A percentile compares a stretch with the other conserved stretches of the same genome.
These are phyloP conservation scores for Syngnathus acus DNA, from an alignment of 2,797 vertebrate species.

Conservation along the genomic window DNA sequence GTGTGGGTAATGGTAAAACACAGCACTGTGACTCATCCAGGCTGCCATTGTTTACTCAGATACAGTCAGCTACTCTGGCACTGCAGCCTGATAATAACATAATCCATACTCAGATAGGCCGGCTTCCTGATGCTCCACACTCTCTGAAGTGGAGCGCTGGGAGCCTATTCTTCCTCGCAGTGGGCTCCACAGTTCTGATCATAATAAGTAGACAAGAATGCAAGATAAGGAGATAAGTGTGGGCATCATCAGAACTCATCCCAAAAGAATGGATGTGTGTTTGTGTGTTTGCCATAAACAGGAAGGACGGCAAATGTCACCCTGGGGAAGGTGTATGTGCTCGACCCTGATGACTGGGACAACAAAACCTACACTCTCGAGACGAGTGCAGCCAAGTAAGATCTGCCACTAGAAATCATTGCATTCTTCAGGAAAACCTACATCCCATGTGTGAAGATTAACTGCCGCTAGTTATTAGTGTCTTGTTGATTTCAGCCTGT, in stretches of 20 bases:
- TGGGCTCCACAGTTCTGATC: conserved; percentile 61
- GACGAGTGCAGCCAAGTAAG: conserved; percentile 81
- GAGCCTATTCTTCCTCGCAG: conserved; percentile 62
- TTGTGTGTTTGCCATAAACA: conserved; percentile 64
- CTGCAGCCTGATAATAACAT: conserved; percentile 68
- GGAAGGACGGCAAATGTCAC: conserved; percentile 73
- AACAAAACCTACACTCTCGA: conserved; percentile 88
- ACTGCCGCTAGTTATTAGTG: not conserved
- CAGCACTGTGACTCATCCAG: conserved; percentile 45
- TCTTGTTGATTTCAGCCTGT: not conserved
- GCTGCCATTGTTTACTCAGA: conserved; percentile 64
- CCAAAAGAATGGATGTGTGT: conserved; percentile 34
- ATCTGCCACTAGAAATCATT: conserved; percentile 18
- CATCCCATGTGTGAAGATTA: not conserved
- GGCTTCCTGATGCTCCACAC: conserved; percentile 60
- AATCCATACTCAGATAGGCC: conserved; percentile 67
- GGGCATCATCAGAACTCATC: conserved; percentile 60
- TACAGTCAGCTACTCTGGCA: conserved; percentile 50
- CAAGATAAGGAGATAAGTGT: conserved; percentile 67
- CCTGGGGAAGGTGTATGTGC: conserved; percentile 82
- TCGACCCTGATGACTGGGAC: conserved; percentile 89
- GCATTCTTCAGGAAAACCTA: not conserved
- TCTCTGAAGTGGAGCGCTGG: conserved; percentile 63
- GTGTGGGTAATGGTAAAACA: conserved; percentile 51
- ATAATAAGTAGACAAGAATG: conserved; percentile 66